Base-by-base conservation (phyloP, 2,113 vertebrate species). In the Microcebus ravelobensis region DNA sequence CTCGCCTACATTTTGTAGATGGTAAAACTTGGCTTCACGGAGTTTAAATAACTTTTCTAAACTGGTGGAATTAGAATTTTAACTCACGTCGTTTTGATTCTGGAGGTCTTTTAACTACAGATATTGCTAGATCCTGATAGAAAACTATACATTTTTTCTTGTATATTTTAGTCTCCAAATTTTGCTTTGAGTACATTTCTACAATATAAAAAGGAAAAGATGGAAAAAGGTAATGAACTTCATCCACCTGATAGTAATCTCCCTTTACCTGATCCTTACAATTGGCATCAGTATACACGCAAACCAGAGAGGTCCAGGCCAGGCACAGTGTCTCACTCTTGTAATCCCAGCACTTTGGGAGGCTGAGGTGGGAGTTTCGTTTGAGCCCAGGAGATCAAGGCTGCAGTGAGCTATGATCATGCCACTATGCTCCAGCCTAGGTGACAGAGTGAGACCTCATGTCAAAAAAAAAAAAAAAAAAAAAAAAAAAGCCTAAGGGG, bases 91-190 rank as follows among this genome's bases (percentile, higher is more conserved):
- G 3, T 94, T 97, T 81, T 90, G 21, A 68, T 52, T 81, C 34
- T 42, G 92, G 52, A 81, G 3, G 10, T 59, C 21, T 84, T 55
- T 90, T 34, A 59, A 57, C 29, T 34, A 83, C 0, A 91, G 48
- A 63, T 3, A 10, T 68, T 85, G 39, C 6, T 76, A 68, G 45
- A 45, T 86, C 12, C 48, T 82, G 48, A 42, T 48, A 95, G 59
- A 92, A 84, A 55, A 15, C 18, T 82, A 55, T 0, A 36, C 14
- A 34, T 34, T 83, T 96, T 61, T 31, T 20, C 20, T 79, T 71
- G 52, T 77, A 88, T 94, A 85, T 87, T 81, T 88, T 73, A 17
- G 6, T 93, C 50, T 95, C 50, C 25, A 87, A 74, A 95, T 88
- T 81, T 87, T 94, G 57, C 31, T 9, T 0, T 0, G 18, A 63